Conservation (phyloP, 2,113 vertebrate genomes). For the Nibea coibor region DNA sequence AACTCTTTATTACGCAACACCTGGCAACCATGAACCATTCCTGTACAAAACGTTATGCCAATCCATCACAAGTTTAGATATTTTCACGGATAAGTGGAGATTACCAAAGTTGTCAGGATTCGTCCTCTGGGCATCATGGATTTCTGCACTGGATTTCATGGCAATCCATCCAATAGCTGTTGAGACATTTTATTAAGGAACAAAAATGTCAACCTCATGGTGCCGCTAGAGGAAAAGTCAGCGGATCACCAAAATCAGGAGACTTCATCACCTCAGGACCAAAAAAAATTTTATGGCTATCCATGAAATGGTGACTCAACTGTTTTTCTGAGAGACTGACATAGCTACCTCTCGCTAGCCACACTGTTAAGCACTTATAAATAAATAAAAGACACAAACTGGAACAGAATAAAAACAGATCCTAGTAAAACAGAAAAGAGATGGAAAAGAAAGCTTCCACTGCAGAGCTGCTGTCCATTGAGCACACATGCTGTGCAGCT, state of each 20-base stretch:
- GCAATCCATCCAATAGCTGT: conserved; percentile 11
- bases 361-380: background rate
- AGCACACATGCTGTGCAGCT: conserved; percentile 12
- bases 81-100: conserved; percentile 21
- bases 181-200: background rate
- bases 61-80: background rate
- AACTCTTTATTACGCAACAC: background rate
- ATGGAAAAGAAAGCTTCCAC: background rate
- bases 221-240: conserved; percentile 6
- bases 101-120: conserved; percentile 17
- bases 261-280: background rate
- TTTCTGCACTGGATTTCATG: background rate
- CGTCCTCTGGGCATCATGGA: background rate
- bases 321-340: background rate
- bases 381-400: background rate
- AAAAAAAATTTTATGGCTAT: conserved; percentile 19
- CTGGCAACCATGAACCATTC: background rate
- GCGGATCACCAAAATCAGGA: background rate
- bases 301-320: background rate
- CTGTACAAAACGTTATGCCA: background rate
- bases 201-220: conserved; percentile 2
- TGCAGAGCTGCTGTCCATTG: conserved; percentile 16
- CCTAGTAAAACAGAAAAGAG: conserved; percentile 1
- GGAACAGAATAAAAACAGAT: background rate
- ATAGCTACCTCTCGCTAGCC: background rate